Evolutionary conservation across 1,140 invertebrate genomes (phyloP).

Genomic region (Nymphalis io): DNA sequence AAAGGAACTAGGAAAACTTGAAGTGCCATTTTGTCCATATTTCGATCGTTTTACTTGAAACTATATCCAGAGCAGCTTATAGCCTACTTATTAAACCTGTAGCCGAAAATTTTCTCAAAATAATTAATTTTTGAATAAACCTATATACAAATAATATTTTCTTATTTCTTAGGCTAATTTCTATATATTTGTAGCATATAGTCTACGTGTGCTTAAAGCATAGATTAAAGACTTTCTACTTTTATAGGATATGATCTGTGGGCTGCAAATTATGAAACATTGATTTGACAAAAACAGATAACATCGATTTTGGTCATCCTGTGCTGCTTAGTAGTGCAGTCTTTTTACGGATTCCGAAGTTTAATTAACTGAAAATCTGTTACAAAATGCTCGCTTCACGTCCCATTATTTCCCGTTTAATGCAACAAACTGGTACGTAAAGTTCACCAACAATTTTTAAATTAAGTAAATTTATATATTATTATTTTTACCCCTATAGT

Average conservation of each 20-base stretch:
- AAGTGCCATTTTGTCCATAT: too few relatives aligned
- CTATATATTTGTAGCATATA: too few relatives aligned
- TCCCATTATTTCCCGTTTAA: conserved; percentile 50
- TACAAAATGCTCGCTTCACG: conserved; percentile 56
- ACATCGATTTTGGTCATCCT: conserved; percentile 3
- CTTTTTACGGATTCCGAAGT: neutral
- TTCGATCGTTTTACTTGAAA: too few relatives aligned
- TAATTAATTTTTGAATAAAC: too few relatives aligned
- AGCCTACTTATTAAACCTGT: too few relatives aligned
- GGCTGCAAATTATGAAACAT: neutral
- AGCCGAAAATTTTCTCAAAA: too few relatives aligned
- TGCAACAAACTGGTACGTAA: conserved; percentile 51
- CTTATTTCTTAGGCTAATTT: too few relatives aligned
- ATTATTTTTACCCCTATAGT: too few relatives aligned
- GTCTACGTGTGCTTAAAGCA: neutral
- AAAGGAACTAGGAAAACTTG: too few relatives aligned
- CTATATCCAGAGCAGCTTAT: too few relatives aligned
- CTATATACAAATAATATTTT: too few relatives aligned
- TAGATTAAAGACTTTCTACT: neutral
- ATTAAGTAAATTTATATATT: neutral
- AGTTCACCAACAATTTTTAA: neutral
- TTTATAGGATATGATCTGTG: neutral
- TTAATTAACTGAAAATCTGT: neutral
- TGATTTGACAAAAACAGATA: conserved; percentile 11
- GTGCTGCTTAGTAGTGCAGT: conserved; percentile 3